These are phyloP conservation scores for Sinosuthora webbiana DNA, from an alignment of 2,113 vertebrate species.

Conservation along the genomic window DNA sequence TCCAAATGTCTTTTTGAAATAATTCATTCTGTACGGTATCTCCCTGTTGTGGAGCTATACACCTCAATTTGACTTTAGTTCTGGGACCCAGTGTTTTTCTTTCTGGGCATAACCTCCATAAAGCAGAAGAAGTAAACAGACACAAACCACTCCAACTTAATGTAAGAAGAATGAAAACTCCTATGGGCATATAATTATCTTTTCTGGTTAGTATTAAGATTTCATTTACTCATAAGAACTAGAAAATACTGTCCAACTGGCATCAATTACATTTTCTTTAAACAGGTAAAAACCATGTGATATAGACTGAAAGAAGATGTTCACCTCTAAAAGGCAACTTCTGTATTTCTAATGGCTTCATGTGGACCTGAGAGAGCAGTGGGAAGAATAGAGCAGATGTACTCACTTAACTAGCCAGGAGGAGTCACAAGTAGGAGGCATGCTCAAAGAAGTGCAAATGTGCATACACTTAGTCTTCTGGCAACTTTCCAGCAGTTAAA, in stretches of 20 bases:
- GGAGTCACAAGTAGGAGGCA: not conserved
- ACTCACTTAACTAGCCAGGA: not conserved
- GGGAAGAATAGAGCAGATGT: not conserved
- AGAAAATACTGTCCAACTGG: not conserved
- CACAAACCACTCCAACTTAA: not conserved
- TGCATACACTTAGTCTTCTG: not conserved
- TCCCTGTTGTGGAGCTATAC: not conserved
- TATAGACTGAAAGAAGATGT: not conserved
- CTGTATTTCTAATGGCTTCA: not conserved
- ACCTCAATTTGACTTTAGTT: not conserved
- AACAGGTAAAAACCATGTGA: not conserved
- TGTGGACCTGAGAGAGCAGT: not conserved
- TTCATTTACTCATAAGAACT: not conserved
- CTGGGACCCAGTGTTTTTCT: not conserved
- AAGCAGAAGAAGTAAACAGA: not conserved
- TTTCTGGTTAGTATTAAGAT: not conserved
- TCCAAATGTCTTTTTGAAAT: not conserved
- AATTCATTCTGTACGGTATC: not conserved
- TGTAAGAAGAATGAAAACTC: not conserved
- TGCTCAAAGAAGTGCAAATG: not conserved
- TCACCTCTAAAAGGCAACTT: not conserved
- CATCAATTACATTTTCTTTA: not conserved
- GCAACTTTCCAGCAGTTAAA: not conserved
- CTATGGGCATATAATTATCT: not conserved
- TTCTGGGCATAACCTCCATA: not conserved